These are phyloP conservation scores for Drosophila arizonae DNA, from an alignment of 1,140 invertebrate genomes.

Conservation along the genomic window DNA sequence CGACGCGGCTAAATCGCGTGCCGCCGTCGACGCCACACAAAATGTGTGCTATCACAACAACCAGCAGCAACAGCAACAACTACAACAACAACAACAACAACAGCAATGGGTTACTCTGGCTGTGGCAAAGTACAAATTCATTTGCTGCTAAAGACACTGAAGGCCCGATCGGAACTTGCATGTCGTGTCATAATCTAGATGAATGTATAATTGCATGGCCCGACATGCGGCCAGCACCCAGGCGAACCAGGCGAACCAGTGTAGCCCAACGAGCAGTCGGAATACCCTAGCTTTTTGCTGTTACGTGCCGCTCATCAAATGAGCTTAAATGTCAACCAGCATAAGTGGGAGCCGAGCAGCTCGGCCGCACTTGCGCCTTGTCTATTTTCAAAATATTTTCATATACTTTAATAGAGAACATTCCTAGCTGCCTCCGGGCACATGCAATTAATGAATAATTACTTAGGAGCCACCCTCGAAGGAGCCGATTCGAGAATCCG, in stretches of 20 bases:
- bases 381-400: slow-evolving; percentile 73
- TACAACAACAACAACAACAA: slow-evolving; percentile 32
- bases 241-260: slow-evolving; percentile 7
- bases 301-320: slow-evolving; percentile 41
- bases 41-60: slow-evolving; percentile 76
- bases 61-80: slow-evolving; percentile 32
- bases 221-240: slow-evolving; percentile 49
- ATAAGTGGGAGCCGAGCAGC: slow-evolving; percentile 19
- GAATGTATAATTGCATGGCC: slow-evolving; percentile 80
- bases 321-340: slow-evolving; percentile 74
- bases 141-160: slow-evolving; percentile 67
- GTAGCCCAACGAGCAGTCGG: slow-evolving; percentile 6
- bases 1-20: slow-evolving; percentile 72
- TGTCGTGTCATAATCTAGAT: slow-evolving; percentile 82
- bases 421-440: not conserved
- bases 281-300: slow-evolving; percentile 40
- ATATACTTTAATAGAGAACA: slow-evolving; percentile 62
- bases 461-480: slow-evolving; percentile 22
- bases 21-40: slow-evolving; percentile 57
- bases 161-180: slow-evolving; percentile 66
- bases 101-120: slow-evolving; percentile 24
- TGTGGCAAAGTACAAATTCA: slow-evolving; percentile 53
- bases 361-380: not conserved
- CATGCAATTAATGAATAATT: slow-evolving; percentile 74
- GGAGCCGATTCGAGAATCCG: slow-evolving; percentile 9